phyloP scores from a whole-genome alignment of 23 tunicate species.

The Aplidium turbinatum region DNA sequence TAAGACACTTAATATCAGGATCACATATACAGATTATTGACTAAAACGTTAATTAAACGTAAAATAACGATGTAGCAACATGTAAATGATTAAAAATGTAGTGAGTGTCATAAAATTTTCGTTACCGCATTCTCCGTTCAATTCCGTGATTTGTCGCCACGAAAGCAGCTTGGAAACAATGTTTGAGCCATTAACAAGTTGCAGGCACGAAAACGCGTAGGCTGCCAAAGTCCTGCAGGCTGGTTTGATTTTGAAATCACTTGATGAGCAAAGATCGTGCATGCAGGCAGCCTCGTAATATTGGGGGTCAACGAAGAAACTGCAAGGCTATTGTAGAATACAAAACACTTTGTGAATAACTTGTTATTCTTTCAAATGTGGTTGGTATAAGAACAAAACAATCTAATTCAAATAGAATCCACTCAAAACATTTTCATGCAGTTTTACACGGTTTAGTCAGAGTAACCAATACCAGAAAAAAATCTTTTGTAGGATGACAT shows the following conservation, averaged over 20 bases:
- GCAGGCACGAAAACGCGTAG: conserved; percentile 50
- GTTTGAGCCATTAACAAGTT: not conserved
- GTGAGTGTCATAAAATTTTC: not conserved
- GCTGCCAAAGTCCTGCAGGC: conserved; percentile 59
- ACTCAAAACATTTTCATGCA: too few species aligned
- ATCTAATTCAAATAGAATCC: too few species aligned
- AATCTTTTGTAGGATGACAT: too few species aligned
- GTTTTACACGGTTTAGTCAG: too few species aligned
- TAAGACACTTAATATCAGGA: too few species aligned
- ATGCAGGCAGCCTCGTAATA: conserved; percentile 37
- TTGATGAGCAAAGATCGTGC: conserved; percentile 47
- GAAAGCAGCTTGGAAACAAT: not conserved
- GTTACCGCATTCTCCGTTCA: conserved; percentile 62
- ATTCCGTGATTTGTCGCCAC: conserved; percentile 37
- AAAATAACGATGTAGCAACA: too few species aligned
- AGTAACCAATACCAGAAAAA: conserved; percentile 4
- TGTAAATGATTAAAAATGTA: too few species aligned
- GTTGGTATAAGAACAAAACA: not conserved
- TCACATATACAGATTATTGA: too few species aligned
- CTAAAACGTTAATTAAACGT: too few species aligned
- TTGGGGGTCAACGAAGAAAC: conserved; percentile 20
- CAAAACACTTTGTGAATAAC: not conserved
- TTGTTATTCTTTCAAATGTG: not conserved
- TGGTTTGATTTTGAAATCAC: conserved; percentile 1
- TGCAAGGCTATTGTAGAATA: not conserved